A percentile compares a stretch with the other conserved stretches of the same genome.
Evolutionary conservation across 2,797 vertebrate species (phyloP).

Genomic region (Thaleichthys pacificus): DNA sequence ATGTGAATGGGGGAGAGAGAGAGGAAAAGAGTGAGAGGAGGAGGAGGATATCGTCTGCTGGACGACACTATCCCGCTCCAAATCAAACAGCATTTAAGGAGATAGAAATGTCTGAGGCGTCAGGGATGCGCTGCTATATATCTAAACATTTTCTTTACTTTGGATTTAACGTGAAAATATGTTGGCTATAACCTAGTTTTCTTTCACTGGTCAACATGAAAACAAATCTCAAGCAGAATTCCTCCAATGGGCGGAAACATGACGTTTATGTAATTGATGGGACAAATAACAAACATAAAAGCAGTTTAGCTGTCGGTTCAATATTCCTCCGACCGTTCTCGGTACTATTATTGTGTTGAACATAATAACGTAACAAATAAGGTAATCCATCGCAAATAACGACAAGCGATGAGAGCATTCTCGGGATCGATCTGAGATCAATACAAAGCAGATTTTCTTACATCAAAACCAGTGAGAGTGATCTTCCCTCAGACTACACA

Average conservation of each 20-base stretch:
- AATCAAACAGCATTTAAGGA: constrained; percentile 62
- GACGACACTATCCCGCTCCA: constrained; percentile 58
- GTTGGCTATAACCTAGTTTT: not conserved
- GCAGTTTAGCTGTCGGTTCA: constrained; percentile 73
- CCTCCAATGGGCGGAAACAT: constrained; percentile 42
- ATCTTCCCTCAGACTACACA: constrained; percentile 67
- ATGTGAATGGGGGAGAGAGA: constrained; percentile 54
- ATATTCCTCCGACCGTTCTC: constrained; percentile 70
- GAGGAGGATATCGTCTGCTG: constrained; percentile 38
- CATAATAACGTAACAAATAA: constrained; percentile 79
- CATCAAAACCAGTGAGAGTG: constrained; percentile 75
- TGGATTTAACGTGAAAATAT: not conserved
- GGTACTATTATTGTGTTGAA: constrained; percentile 74
- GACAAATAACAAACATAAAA: constrained; percentile 67
- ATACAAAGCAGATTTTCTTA: constrained; percentile 77
- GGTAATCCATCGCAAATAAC: constrained; percentile 73
- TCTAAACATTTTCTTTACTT: not conserved
- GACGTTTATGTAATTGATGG: constrained; percentile 62
- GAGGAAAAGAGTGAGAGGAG: not conserved
- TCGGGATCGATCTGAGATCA: constrained; percentile 65
- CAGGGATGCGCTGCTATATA: constrained; percentile 1
- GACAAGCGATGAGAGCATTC: constrained; percentile 70
- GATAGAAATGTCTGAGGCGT: constrained; percentile 28
- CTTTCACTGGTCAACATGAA: not conserved
- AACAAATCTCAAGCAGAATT: constrained; percentile 20